Conservation (phyloP, 64 coral and sea anemone genomes). For the Pocillopora damicornis region DNA sequence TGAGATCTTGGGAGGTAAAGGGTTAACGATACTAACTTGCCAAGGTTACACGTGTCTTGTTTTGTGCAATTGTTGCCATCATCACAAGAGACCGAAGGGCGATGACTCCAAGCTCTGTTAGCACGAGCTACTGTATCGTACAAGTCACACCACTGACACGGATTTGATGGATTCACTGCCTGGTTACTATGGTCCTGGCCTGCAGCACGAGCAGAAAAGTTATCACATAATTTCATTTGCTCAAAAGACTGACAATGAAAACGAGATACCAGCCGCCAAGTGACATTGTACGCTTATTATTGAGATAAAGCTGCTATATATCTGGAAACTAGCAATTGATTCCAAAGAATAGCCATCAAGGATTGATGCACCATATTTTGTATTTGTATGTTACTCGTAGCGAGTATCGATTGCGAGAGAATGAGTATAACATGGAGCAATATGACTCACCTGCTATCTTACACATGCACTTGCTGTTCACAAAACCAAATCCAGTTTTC, state of each 20-base stretch:
- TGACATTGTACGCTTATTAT: too few relatives aligned
- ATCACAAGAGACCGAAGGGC: constrained; percentile 61
- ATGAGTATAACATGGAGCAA: background rate
- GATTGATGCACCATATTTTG: too few relatives aligned
- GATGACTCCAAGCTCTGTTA: constrained; percentile 59
- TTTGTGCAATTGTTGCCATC: constrained; percentile 78
- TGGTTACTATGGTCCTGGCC: constrained; percentile 77
- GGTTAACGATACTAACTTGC: background rate
- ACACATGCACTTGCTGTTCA: constrained; percentile 64
- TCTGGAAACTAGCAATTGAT: too few relatives aligned
- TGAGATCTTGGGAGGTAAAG: too few relatives aligned
- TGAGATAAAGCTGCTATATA: background rate
- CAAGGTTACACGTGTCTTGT: constrained; percentile 59
- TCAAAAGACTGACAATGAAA: too few relatives aligned
- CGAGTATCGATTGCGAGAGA: too few relatives aligned
- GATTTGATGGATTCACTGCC: constrained; percentile 64
- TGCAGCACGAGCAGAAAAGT: background rate
- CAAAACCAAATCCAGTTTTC: constrained; percentile 75
- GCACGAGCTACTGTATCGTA: constrained; percentile 41
- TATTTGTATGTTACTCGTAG: too few relatives aligned
- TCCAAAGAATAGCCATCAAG: too few relatives aligned
- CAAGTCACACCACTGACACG: constrained; percentile 91
- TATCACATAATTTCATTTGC: too few relatives aligned
- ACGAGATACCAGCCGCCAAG: too few relatives aligned
- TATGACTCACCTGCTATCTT: constrained; percentile 68